These are phyloP conservation scores for Phocoena sinus DNA, from an alignment of 2,113 vertebrate genomes.

Conservation along the genomic window DNA sequence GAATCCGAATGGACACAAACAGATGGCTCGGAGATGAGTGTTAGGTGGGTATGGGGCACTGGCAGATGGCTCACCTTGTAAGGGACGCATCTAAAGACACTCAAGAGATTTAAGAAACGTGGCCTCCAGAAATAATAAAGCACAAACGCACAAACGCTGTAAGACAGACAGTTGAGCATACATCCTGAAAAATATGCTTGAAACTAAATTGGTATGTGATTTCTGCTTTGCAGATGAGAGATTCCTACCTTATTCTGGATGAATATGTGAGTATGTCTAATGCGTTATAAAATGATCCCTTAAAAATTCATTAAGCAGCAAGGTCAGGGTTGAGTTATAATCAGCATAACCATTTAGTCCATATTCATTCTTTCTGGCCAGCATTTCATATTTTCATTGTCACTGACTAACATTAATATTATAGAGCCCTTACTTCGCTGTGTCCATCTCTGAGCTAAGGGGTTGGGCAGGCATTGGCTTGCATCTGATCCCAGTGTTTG, in stretches of 20 bases:
- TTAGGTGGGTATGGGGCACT: rapidly evolving
- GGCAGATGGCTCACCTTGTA: too few species aligned
- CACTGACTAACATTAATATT: rapidly evolving
- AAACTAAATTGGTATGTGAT: neutral
- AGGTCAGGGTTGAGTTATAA: neutral
- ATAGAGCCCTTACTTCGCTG: rapidly evolving
- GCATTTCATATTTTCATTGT: neutral
- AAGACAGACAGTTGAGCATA: rapidly evolving
- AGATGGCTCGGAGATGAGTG: rapidly evolving
- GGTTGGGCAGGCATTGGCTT: rapidly evolving
- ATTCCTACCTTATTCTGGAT: constrained; percentile 97
- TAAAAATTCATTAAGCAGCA: neutral
- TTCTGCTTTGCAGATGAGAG: constrained; percentile 89
- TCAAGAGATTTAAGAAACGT: rapidly evolving
- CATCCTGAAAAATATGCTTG: neutral
- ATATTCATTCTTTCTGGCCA: neutral
- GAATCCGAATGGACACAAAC: neutral
- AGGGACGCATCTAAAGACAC: neutral
- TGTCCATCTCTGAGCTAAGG: rapidly evolving
- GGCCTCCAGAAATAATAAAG: neutral
- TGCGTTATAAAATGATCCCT: neutral
- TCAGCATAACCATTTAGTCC: rapidly evolving
- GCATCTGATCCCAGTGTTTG: rapidly evolving
- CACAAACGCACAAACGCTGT: rapidly evolving
- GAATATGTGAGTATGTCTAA: constrained; percentile 91